These are phyloP conservation scores for Drosophila navojoa DNA, from an alignment of 1,140 invertebrate species.

Conservation along the genomic window DNA sequence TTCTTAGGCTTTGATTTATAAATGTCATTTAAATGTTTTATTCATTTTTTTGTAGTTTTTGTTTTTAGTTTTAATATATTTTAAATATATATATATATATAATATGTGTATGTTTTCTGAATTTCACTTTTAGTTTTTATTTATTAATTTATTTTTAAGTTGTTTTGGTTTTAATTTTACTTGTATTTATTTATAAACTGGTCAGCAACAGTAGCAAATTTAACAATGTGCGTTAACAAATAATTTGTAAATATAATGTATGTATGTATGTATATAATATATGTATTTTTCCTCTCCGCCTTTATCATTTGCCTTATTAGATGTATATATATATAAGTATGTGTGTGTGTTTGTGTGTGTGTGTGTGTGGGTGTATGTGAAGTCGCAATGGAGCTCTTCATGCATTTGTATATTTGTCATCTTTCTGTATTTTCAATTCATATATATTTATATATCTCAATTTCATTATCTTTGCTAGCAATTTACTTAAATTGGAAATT, in stretches of 20 bases:
- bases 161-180: conserved; percentile 34
- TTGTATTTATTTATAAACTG: conserved; percentile 80
- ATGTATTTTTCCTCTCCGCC: conserved; percentile 43
- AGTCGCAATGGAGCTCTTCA: conserved; percentile 15
- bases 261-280: conserved; percentile 68
- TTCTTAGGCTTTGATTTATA: conserved; percentile 73
- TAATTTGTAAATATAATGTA: conserved; percentile 84
- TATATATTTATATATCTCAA: conserved; percentile 7
- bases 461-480: conserved; percentile 33
- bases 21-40: conserved; percentile 73
- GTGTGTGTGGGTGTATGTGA: conserved; percentile 10
- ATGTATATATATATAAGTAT: conserved; percentile 43
- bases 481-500: conserved; percentile 57
- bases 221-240: conserved; percentile 84
- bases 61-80: conserved; percentile 70
- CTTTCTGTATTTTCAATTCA: conserved; percentile 33
- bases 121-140: conserved; percentile 69
- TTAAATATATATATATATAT: conserved; percentile 72
- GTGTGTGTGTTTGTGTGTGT: conserved; percentile 12
- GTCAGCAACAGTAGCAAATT: conserved; percentile 84
- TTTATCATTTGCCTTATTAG: conserved; percentile 23
- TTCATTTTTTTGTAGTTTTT: conserved; percentile 16
- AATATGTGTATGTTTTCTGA: conserved; percentile 79
- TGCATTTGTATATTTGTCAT: conserved; percentile 5
- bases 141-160: conserved; percentile 7